Evolutionary conservation across 2,113 vertebrate species (phyloP).

Genomic region (Ochotona curzoniae): DNA sequence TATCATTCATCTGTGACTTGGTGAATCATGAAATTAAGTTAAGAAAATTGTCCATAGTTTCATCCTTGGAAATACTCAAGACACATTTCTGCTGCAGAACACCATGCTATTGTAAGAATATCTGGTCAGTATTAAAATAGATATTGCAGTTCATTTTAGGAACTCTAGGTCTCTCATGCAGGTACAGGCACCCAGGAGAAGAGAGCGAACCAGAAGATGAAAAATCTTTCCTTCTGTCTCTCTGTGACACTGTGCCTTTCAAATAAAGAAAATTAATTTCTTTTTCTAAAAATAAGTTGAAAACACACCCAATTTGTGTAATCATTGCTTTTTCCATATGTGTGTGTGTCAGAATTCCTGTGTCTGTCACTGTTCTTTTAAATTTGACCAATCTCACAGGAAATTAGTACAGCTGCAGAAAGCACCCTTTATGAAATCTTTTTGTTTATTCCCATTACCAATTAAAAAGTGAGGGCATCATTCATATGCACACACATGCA

Average conservation of each 20-base stretch:
- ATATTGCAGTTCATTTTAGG: background rate
- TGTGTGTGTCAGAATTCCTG: background rate
- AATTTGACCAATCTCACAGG: background rate
- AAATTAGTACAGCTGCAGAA: background rate
- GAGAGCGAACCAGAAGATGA: background rate
- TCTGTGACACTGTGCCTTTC: too few species aligned
- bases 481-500: too few species aligned
- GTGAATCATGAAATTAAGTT: slow-evolving; percentile 18
- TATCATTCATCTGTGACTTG: background rate
- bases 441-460: too few species aligned
- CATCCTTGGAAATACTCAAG: background rate
- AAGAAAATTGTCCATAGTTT: background rate
- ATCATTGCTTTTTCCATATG: background rate
- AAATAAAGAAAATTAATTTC: too few species aligned
- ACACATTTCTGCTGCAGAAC: background rate
- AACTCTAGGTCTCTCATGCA: background rate
- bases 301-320: background rate
- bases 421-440: background rate
- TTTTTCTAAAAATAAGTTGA: background rate
- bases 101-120: background rate
- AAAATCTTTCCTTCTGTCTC: too few species aligned
- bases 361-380: background rate
- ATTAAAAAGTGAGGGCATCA: too few species aligned
- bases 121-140: background rate
- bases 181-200: background rate